Conservation (phyloP, 2,888 invertebrate genomes). For the Belgica antarctica region DNA sequence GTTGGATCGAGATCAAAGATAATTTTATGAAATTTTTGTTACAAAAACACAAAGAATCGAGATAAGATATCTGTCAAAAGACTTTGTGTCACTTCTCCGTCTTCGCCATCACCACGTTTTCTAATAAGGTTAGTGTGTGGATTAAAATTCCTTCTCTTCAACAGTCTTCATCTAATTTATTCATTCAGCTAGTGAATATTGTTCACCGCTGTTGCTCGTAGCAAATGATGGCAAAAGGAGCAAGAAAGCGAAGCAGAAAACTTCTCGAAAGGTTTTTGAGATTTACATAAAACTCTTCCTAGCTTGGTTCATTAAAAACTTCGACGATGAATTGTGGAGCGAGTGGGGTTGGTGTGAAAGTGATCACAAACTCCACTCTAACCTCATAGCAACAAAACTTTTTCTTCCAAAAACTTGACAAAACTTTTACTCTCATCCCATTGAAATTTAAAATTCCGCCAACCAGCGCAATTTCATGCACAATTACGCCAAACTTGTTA, state of each 20-base stretch:
- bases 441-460: too few species aligned
- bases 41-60: neutral
- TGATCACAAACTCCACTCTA: neutral
- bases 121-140: slow-evolving; percentile 16
- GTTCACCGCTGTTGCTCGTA: too few species aligned
- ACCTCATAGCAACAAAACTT: too few species aligned
- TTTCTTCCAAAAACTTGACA: too few species aligned
- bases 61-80: neutral
- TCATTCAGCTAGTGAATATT: too few species aligned
- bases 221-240: slow-evolving; percentile 36
- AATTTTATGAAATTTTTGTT: neutral
- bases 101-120: neutral
- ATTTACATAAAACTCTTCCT: slow-evolving; percentile 37
- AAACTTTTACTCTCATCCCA: too few species aligned
- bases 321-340: neutral
- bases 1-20: neutral
- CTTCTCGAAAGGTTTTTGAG: neutral
- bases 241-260: slow-evolving; percentile 22
- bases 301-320: slow-evolving; percentile 10
- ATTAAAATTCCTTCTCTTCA: slow-evolving; percentile 44
- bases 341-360: neutral
- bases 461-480: slow-evolving; percentile 14
- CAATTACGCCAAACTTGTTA: slow-evolving; percentile 7
- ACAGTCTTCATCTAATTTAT: slow-evolving; percentile 37
- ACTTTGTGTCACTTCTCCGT: slow-evolving; percentile 4